These are phyloP conservation scores for Heterodera filipjevi DNA, from an alignment of 2,888 invertebrate species.

Conservation along the genomic window DNA sequence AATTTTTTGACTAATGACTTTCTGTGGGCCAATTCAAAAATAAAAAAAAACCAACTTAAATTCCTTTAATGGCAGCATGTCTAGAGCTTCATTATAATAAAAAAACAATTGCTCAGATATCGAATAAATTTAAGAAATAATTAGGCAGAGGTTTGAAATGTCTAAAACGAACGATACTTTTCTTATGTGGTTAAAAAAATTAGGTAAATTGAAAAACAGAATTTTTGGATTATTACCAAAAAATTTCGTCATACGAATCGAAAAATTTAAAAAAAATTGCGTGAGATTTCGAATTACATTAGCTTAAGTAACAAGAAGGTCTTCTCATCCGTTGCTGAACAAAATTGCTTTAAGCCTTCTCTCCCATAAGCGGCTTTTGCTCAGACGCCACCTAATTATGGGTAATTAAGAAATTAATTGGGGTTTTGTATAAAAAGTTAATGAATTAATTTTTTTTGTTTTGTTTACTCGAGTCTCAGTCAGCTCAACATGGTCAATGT, in stretches of 20 bases:
- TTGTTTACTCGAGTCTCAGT: slow-evolving; percentile 38
- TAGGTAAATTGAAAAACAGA: neutral
- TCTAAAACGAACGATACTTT: neutral
- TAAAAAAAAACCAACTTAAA: too few relatives aligned
- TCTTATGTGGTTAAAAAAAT: neutral
- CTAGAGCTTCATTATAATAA: too few relatives aligned
- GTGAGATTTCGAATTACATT: neutral
- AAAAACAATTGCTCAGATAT: neutral
- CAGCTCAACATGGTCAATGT: slow-evolving; percentile 54
- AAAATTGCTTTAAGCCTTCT: neutral
- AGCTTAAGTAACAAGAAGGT: neutral
- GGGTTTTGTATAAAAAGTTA: too few relatives aligned
- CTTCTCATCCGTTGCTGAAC: neutral
- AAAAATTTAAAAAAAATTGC: neutral
- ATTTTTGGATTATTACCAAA: neutral
- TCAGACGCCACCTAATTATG: neutral
- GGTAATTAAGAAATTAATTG: too few relatives aligned
- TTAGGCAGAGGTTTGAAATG: neutral
- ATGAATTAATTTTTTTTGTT: too few relatives aligned
- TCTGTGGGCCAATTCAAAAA: too few relatives aligned
- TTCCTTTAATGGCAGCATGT: too few relatives aligned
- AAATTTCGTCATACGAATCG: too few relatives aligned
- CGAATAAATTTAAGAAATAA: neutral
- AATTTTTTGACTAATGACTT: too few relatives aligned
- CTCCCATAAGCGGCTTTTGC: neutral